Percentiles rank a stretch among this genome's conserved stretches.
phyloP scores from a whole-genome alignment of 37 sponge, comb jelly and placozoan species.

The Halisarca cf. caerulea region DNA sequence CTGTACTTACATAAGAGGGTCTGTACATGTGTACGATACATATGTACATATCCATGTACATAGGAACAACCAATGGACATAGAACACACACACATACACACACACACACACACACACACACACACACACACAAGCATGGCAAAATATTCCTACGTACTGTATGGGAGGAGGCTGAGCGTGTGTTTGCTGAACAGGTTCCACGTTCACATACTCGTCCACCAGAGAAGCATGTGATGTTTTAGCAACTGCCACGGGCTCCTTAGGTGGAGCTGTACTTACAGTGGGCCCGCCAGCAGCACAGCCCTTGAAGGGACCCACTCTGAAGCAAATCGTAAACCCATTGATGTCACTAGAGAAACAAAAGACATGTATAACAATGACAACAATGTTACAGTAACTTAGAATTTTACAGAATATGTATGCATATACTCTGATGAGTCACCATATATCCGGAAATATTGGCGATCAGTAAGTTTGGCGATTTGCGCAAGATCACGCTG shows the following conservation, averaged over 20 bases:
- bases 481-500: no score
- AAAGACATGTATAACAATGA: neutral
- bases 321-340: conserved; percentile 24
- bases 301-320: conserved; percentile 10
- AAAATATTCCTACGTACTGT: neutral
- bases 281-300: neutral
- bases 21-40: no score
- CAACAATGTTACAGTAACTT: no score
- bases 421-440: no score
- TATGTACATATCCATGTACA: no score
- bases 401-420: no score
- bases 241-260: no score
- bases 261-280: neutral
- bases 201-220: neutral
- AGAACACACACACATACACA: neutral
- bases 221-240: neutral
- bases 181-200: neutral
- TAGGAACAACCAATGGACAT: neutral
- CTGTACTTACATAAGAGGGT: no score
- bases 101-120: neutral
- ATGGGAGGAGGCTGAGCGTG: neutral
- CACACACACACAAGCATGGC: neutral
- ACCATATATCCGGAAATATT: no score
- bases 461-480: no score
- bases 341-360: conserved; percentile 10